Percentiles rank a stretch among this genome's conserved stretches.
phyloP scores from a whole-genome alignment of 2,888 invertebrate genomes.

The Coenonympha arcania region DNA sequence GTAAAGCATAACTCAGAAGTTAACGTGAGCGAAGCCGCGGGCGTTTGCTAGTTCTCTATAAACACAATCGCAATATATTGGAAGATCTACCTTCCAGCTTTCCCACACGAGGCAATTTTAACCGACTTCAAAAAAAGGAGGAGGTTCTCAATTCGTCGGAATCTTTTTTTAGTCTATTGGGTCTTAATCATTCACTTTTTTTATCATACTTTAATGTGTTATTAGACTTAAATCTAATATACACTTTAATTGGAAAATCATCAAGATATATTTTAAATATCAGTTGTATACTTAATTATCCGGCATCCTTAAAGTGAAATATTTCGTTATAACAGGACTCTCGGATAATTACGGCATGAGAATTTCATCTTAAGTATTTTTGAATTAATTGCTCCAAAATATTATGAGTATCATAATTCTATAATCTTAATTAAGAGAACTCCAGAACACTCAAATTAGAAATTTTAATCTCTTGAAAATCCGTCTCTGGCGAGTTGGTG shows the following conservation, averaged over 20 bases:
- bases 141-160: no score
- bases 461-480: conserved; percentile 64
- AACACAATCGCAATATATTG: no score
- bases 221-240: no score
- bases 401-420: conserved; percentile 69
- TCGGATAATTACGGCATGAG: conserved; percentile 54
- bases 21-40: no score
- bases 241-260: neutral
- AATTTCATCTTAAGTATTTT: conserved; percentile 53
- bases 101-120: no score
- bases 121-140: no score
- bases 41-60: no score
- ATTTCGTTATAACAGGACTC: conserved; percentile 40
- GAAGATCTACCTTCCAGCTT: no score
- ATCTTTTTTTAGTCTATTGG: no score
- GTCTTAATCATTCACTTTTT: no score
- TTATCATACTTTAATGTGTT: no score
- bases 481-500: conserved; percentile 38
- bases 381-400: conserved; percentile 68
- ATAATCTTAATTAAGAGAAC: conserved; percentile 70
- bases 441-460: conserved; percentile 61
- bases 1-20: no score
- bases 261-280: conserved; percentile 4
- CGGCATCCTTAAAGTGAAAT: conserved; percentile 32
- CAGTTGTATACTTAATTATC: conserved; percentile 28